Evolutionary conservation across 2,888 invertebrate species (phyloP).

Genomic region (Netelia virgata): DNA sequence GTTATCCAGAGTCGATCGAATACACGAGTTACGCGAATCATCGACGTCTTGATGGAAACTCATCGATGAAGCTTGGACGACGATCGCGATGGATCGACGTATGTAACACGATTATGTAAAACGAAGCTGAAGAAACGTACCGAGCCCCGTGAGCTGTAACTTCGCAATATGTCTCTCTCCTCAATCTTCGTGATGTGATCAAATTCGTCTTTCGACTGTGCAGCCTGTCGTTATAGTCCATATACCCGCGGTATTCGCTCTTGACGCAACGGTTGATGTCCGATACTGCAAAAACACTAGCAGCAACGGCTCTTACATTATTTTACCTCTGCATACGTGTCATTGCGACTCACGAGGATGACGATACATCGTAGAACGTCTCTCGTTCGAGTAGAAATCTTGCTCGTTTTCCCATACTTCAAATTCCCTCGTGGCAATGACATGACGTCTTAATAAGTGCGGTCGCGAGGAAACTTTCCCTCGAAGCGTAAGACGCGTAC

Average conservation of each 20-base stretch:
- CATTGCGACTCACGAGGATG: slow-evolving; percentile 12
- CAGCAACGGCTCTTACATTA: background rate
- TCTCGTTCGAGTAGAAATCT: slow-evolving; percentile 12
- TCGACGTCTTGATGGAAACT: background rate
- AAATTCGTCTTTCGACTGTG: slow-evolving; percentile 39
- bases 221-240: background rate
- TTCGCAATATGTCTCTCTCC: background rate
- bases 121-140: background rate
- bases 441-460: slow-evolving; percentile 84
- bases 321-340: background rate
- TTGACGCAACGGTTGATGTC: slow-evolving; percentile 28
- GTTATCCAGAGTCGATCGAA: slow-evolving; percentile 34
- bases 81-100: background rate
- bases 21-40: slow-evolving; percentile 30
- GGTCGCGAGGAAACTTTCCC: slow-evolving; percentile 80
- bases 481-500: slow-evolving; percentile 60
- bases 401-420: slow-evolving; percentile 71
- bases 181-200: slow-evolving; percentile 26
- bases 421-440: slow-evolving; percentile 77
- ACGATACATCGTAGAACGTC: slow-evolving; percentile 21
- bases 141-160: background rate
- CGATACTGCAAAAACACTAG: background rate
- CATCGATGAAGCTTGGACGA: slow-evolving; percentile 11
- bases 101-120: slow-evolving; percentile 5
- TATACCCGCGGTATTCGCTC: background rate